A percentile compares a stretch with the other conserved stretches of the same genome.
phyloP scores from a whole-genome alignment of 2,113 vertebrate species.

The Panthera tigris region DNA sequence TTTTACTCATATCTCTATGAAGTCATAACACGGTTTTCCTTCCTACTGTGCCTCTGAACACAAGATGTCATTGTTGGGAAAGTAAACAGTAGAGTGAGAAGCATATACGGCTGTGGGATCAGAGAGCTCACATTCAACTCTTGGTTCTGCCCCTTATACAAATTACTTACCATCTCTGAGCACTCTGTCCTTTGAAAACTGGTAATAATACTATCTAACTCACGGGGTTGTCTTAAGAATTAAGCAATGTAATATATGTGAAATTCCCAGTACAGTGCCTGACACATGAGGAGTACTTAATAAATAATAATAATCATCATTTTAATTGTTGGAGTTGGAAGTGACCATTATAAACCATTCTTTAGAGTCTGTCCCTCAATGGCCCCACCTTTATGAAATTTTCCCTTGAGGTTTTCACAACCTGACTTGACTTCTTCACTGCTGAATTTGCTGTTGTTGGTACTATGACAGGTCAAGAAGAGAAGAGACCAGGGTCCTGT shows the following conservation, averaged over 20 bases:
- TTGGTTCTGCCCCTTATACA: not conserved
- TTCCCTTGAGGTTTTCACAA: not conserved
- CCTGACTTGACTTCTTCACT: not conserved
- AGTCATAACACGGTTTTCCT: not conserved
- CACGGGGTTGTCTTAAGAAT: not conserved
- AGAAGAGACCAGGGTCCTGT: not conserved
- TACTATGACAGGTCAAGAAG: not conserved
- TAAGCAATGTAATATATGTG: not conserved
- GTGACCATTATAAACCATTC: not conserved
- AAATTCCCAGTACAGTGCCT: not conserved
- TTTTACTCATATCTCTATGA: not conserved
- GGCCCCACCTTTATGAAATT: not conserved
- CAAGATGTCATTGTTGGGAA: not conserved
- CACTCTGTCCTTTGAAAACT: not conserved
- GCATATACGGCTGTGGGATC: not conserved
- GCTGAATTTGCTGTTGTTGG: not conserved
- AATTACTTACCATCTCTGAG: not conserved
- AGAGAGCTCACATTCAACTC: not conserved
- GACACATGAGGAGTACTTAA: not conserved
- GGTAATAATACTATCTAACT: not conserved
- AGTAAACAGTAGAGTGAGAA: not conserved
- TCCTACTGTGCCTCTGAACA: not conserved
- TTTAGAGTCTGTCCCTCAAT: not conserved
- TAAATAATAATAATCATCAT: not conserved
- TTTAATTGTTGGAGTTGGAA: not conserved